Base-by-base conservation (phyloP, 2,797 vertebrate genomes). In the Emydoidea blandingii region DNA sequence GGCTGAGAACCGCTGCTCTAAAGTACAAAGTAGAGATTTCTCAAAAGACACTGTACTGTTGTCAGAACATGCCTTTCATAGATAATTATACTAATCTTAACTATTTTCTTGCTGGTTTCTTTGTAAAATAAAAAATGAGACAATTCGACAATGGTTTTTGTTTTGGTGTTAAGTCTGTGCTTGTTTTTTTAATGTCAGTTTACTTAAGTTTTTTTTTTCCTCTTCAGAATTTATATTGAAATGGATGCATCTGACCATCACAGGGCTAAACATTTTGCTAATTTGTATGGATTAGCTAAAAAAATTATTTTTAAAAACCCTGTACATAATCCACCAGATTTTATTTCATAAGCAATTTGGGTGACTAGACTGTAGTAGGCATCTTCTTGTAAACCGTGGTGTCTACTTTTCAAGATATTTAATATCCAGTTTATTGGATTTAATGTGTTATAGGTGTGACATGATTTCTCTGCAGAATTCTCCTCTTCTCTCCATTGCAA, bases 381-480 rank as follows among this genome's bases (percentile, higher is more conserved):
- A 29, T 16, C 8, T 19, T 68, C 72, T 78, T 78, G 74, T 78
- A 78, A 78, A 78, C 41, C 2, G 5, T 29, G 25, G 74, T 29
- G 25, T 44, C 41, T 47, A 47, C 41, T 29, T 47, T 29, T 41
- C 11, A 59, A 27, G 12, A 27, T 21, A 62, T 59, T 57, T 18
- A 23, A 29, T 14, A 1, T 29, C 54, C 29, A 37, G 1, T n/a
- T 87, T 49, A 2, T 0, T 87, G 76, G 80, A 44, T 53, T 79
- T 56, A 16, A 0, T 0, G 2, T 44, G 34, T 52, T 41, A 41
- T 37, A 72, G n/a, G 5, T 44, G 9, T 81, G 50, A 53, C 81
- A 14, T 0, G 21, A 29, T 76, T 80, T 57, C 53, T 65, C 53
- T 18, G 6, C 19, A 49, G 79, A 27, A 81, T 49, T 29, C 44